Conservation (phyloP, 2,797 vertebrate species). For the Eulemur coronatus region DNA sequence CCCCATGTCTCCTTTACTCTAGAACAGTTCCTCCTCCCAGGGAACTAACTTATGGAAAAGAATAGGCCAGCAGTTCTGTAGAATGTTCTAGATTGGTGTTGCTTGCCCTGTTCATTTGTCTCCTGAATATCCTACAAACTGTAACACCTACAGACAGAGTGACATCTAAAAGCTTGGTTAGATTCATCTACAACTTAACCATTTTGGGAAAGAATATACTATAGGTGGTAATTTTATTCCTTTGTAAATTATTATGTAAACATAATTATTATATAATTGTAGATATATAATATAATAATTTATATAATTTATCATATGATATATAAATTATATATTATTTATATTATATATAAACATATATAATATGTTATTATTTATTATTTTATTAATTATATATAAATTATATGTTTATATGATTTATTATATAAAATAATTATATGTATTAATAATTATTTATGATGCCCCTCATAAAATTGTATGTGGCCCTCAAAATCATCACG, state of each 20-base stretch:
- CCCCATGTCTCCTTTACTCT: not conserved
- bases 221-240: not conserved
- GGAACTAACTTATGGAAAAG: not conserved
- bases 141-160: not conserved
- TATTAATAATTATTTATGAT: not conserved
- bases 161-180: not conserved
- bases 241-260: not conserved
- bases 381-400: no score
- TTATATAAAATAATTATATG: no score
- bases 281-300: no score
- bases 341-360: no score
- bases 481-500: no score
- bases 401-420: no score
- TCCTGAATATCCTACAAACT: no score
- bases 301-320: no score
- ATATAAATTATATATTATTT: no score
- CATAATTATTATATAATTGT: no score
- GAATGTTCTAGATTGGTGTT: not conserved
- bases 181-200: not conserved
- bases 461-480: accelerated
- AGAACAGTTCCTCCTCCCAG: not conserved
- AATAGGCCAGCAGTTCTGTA: not conserved
- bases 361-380: no score
- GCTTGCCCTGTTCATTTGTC: not conserved
- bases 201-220: not conserved